Evolutionary conservation across 2,113 vertebrate species (phyloP).

Genomic region (Carollia perspicillata): DNA sequence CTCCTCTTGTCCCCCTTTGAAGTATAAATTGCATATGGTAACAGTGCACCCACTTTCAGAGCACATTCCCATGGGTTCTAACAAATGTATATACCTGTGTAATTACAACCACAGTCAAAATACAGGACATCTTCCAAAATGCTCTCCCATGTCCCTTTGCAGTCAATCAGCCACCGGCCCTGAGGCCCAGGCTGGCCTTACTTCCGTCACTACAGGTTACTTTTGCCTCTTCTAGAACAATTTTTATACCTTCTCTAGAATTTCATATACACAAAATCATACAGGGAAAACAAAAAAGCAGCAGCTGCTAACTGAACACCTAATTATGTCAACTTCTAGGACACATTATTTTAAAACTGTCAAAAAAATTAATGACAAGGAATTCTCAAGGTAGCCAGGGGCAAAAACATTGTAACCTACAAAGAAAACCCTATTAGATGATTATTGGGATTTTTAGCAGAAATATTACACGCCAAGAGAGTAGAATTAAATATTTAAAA

Average conservation of each 20-base stretch:
- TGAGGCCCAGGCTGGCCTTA: neutral
- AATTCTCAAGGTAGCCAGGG: neutral
- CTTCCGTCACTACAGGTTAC: neutral
- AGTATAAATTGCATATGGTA: neutral
- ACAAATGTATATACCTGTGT: neutral
- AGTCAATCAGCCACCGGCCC: neutral
- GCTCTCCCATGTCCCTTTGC: neutral
- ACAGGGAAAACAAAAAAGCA: neutral
- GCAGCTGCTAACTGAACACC: neutral
- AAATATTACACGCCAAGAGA: neutral
- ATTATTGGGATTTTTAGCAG: neutral
- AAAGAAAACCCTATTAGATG: neutral
- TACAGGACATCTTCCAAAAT: neutral
- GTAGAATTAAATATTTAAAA: neutral
- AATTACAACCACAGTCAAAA: neutral
- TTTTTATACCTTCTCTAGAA: neutral
- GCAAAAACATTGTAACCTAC: neutral
- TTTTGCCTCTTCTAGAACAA: neutral
- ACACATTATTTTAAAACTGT: neutral
- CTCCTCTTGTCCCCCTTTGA: neutral
- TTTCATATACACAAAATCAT: neutral
- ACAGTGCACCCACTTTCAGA: neutral
- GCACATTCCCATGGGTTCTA: neutral
- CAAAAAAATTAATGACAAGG: neutral
- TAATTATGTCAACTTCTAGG: neutral